Conservation (phyloP, 2,888 invertebrate genomes). For the Drosophila setosimentum region DNA sequence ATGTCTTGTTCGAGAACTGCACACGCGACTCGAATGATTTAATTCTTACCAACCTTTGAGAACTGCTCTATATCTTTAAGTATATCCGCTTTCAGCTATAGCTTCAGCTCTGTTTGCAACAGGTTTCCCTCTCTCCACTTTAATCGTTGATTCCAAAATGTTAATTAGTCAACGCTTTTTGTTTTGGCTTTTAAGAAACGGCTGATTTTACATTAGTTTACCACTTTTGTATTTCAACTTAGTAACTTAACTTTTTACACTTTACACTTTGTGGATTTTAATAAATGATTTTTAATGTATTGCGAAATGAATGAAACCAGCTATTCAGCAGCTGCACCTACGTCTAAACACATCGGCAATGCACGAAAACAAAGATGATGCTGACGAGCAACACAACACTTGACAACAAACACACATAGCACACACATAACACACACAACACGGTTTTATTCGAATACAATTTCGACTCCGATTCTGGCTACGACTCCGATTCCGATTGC, state of each 20-base stretch:
- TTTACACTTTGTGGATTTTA: conserved; percentile 8
- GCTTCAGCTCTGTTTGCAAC: conserved; percentile 37
- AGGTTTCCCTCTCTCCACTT: conserved; percentile 37
- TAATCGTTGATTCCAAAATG: conserved; percentile 17
- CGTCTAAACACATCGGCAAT: conserved; percentile 17
- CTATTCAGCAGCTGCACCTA: conserved; percentile 43
- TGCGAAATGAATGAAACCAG: conserved; percentile 30
- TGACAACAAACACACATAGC: conserved; percentile 29
- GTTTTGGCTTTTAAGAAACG: background rate
- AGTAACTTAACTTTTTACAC: conserved; percentile 5
- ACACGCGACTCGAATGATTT: conserved; percentile 39
- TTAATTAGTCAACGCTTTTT: conserved; percentile 25
- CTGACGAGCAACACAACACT: conserved; percentile 15
- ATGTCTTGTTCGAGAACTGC: conserved; percentile 26
- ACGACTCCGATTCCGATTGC: conserved; percentile 46
- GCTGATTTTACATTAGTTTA: background rate
- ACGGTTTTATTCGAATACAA: conserved; percentile 25
- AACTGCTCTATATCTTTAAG: conserved; percentile 18
- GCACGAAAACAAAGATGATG: conserved; percentile 18
- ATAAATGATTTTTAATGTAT: conserved; percentile 22
- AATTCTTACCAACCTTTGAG: conserved; percentile 51
- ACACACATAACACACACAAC: conserved; percentile 22
- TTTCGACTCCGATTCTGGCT: conserved; percentile 33
- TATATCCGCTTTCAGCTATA: conserved; percentile 28
- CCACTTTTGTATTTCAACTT: background rate